Conservation (phyloP, 2,797 vertebrate genomes). For the Acanthornis magna region DNA sequence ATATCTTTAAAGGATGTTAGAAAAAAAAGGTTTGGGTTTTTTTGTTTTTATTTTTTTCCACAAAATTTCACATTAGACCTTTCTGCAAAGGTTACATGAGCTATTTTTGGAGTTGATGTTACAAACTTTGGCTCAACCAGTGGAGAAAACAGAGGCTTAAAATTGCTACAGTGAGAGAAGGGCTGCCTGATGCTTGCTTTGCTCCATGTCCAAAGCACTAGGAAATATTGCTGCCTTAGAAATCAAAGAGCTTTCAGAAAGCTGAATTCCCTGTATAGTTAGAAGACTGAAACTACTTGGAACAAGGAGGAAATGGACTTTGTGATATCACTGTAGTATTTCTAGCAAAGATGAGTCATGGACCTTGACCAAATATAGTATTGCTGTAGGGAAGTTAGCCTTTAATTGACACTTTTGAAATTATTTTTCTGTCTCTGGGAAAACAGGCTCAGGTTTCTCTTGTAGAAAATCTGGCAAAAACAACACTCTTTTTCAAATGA, state of each 20-base stretch:
- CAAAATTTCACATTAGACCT: neutral
- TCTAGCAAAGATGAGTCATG: conserved; percentile 76
- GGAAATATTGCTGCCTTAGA: conserved; percentile 16
- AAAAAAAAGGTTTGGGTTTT: neutral
- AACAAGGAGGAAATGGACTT: conserved; percentile 53
- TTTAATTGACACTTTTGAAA: neutral
- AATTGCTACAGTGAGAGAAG: neutral
- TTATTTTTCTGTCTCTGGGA: neutral
- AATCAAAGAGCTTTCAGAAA: conserved; percentile 35
- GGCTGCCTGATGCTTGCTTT: neutral
- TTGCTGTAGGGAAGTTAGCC: conserved; percentile 37
- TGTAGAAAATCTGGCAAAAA: conserved; percentile 31
- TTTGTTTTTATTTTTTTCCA: neutral
- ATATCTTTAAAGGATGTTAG: neutral
- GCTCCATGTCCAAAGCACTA: neutral
- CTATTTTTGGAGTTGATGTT: neutral
- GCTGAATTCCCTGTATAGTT: neutral
- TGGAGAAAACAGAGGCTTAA: neutral
- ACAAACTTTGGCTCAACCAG: neutral
- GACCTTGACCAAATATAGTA: conserved; percentile 42
- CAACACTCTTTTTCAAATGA: neutral
- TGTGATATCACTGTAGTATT: conserved; percentile 68
- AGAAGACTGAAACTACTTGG: conserved; percentile 17
- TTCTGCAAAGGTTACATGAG: neutral
- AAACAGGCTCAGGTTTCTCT: conserved; percentile 42